Evolutionary conservation across 2,888 invertebrate species (phyloP).

Genomic region (Dexiosoma caninum): DNA sequence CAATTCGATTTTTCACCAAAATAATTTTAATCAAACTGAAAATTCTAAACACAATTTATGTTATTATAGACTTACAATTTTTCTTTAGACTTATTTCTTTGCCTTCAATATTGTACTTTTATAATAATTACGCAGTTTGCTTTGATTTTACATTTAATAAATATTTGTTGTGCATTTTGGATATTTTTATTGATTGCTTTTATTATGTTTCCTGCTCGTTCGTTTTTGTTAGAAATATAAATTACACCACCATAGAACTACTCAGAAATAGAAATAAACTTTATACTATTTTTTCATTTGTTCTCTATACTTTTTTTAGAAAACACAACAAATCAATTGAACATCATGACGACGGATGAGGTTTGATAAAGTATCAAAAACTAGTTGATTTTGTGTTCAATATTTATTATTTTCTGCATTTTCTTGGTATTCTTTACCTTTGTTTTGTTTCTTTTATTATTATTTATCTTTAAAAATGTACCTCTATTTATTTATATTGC

Average conservation of each 20-base stretch:
- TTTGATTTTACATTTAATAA: slow-evolving; percentile 13
- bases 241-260: slow-evolving; percentile 54
- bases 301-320: slow-evolving; percentile 16
- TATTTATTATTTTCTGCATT: slow-evolving; percentile 38
- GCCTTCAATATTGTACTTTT: slow-evolving; percentile 15
- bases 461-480: neutral
- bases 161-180: neutral
- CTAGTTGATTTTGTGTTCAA: slow-evolving; percentile 53
- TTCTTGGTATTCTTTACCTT: slow-evolving; percentile 19
- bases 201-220: slow-evolving; percentile 22
- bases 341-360: slow-evolving; percentile 33
- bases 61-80: slow-evolving; percentile 19
- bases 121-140: slow-evolving; percentile 56
- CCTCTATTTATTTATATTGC: slow-evolving; percentile 17
- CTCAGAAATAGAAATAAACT: slow-evolving; percentile 25
- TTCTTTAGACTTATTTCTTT: neutral
- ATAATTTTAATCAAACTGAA: slow-evolving; percentile 5
- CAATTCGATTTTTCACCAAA: slow-evolving; percentile 62
- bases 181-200: neutral
- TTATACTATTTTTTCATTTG: slow-evolving; percentile 29
- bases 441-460: slow-evolving; percentile 33
- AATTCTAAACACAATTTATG: neutral
- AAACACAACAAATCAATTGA: slow-evolving; percentile 43
- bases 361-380: slow-evolving; percentile 50
- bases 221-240: slow-evolving; percentile 1